phyloP scores from a whole-genome alignment of 2,888 invertebrate species.

The Opisthograptis luteolata region DNA sequence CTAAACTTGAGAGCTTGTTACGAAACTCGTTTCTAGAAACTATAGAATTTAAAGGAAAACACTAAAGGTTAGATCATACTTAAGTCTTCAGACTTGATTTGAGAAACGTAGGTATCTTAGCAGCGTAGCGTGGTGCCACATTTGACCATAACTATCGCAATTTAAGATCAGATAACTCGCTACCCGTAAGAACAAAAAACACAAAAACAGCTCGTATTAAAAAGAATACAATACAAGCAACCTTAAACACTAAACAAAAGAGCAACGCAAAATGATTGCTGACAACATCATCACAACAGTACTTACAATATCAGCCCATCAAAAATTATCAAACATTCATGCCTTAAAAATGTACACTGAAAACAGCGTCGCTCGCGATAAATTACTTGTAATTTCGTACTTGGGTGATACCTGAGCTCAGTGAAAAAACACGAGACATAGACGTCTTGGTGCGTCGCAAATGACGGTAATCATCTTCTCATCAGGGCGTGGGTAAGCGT shows the following conservation, averaged over 20 bases:
- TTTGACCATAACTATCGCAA: too few relatives aligned
- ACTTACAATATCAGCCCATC: slow-evolving; percentile 28
- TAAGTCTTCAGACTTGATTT: too few relatives aligned
- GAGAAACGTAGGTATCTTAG: too few relatives aligned
- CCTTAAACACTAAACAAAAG: background rate
- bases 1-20: too few relatives aligned
- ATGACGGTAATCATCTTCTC: slow-evolving; percentile 84
- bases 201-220: too few relatives aligned
- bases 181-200: too few relatives aligned
- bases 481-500: slow-evolving; percentile 80
- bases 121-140: too few relatives aligned
- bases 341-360: slow-evolving; percentile 51
- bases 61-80: too few relatives aligned
- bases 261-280: slow-evolving; percentile 4
- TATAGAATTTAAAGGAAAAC: too few relatives aligned
- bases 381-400: slow-evolving; percentile 83
- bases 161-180: too few relatives aligned
- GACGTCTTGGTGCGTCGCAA: slow-evolving; percentile 84
- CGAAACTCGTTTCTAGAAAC: too few relatives aligned
- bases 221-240: background rate
- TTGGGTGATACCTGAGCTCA: slow-evolving; percentile 81
- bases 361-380: slow-evolving; percentile 69
- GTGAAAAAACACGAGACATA: slow-evolving; percentile 84
- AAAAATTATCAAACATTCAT: slow-evolving; percentile 47
- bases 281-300: slow-evolving; percentile 1